Base-by-base conservation (phyloP, 2,113 vertebrate genomes). In the Microtus richardsoni region DNA sequence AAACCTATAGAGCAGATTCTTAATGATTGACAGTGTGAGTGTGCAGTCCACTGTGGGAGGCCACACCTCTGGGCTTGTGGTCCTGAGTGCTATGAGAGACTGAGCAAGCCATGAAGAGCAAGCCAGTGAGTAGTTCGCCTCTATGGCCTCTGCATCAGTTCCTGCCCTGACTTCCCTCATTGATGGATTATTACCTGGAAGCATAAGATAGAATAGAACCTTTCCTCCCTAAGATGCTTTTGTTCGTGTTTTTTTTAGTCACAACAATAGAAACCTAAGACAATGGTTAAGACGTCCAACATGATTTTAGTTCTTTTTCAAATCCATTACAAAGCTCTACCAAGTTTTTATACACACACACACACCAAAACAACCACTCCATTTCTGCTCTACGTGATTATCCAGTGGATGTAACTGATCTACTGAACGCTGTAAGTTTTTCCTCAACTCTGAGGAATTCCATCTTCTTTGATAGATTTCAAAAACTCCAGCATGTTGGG, bases 381-480 rank as follows among this genome's bases (percentile, higher is more conserved):
- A 14, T 68, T 94, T 93, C 52, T 74, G 17, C 10, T 89, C 77
- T 89, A 24, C 24, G 21, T 80, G 21, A n/a, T 86, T 58, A 96
- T 36, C 41, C 88, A 91, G 91, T 52, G 14, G 9, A 58, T 71
- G 3, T 2, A 41, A 41, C 1, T 33, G 3, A 26, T 19, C 30
- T 54, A 13, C 2, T 14, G 3, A 79, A 94, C 58, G 19, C 33
- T 89, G 39, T 82, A 89, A 41, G 58, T 2, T 73, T 73, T 96
- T 47, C 52, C 60, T 30, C 39, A 95, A 41, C 16, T 89, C 54
- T 66, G 41, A 95, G 39, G 96, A 64, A 91, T 83, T 33, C n/a
- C 28, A 33, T 9, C 39, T 95, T 73, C 41, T 93, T 87, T 54
- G 22, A 36, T 62, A 24, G 60, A 58, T 89, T 97, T 91, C 26